A percentile compares a stretch with the other conserved stretches of the same genome.
Evolutionary conservation across 2,797 vertebrate species (phyloP).

Genomic region (Enteromius fasciolatus): DNA sequence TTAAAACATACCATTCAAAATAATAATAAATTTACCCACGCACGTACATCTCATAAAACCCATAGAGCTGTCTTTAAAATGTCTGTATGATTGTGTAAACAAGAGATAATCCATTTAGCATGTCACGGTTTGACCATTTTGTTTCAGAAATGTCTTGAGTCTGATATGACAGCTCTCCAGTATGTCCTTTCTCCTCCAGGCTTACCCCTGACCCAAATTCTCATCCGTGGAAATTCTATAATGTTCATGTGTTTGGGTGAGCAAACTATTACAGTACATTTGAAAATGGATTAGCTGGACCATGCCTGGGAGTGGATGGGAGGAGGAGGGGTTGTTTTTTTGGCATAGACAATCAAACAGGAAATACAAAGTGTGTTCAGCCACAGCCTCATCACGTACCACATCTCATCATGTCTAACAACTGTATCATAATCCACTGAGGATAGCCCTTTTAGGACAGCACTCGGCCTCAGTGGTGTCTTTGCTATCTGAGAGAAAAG

Average conservation of each 20-base stretch:
- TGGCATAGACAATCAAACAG: slow-evolving; percentile 61
- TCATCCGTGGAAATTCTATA: slow-evolving; percentile 10
- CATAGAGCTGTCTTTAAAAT: neutral
- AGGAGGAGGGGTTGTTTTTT: slow-evolving; percentile 42
- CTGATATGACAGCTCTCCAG: neutral
- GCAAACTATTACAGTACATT: slow-evolving; percentile 30
- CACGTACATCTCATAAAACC: slow-evolving; percentile 27
- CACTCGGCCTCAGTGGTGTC: slow-evolving; percentile 5
- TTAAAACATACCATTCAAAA: slow-evolving; percentile 8
- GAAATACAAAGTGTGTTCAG: slow-evolving; percentile 60
- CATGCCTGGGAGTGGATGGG: slow-evolving; percentile 43
- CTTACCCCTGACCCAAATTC: slow-evolving; percentile 25
- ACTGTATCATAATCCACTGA: slow-evolving; percentile 50
- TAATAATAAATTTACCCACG: slow-evolving; percentile 18
- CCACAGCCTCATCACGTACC: slow-evolving; percentile 58
- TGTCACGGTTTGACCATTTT: slow-evolving; percentile 24
- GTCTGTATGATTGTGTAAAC: neutral
- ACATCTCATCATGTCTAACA: slow-evolving; percentile 58
- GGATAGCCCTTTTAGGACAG: slow-evolving; percentile 46
- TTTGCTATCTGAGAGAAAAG: neutral
- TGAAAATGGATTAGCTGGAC: slow-evolving; percentile 30
- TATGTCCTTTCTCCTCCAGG: neutral
- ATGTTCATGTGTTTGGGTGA: slow-evolving; percentile 43
- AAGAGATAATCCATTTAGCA: slow-evolving; percentile 39
- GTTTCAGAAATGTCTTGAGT: neutral